Evolutionary conservation across 2,113 vertebrate species (phyloP).

Genomic region (Poecile atricapillus): DNA sequence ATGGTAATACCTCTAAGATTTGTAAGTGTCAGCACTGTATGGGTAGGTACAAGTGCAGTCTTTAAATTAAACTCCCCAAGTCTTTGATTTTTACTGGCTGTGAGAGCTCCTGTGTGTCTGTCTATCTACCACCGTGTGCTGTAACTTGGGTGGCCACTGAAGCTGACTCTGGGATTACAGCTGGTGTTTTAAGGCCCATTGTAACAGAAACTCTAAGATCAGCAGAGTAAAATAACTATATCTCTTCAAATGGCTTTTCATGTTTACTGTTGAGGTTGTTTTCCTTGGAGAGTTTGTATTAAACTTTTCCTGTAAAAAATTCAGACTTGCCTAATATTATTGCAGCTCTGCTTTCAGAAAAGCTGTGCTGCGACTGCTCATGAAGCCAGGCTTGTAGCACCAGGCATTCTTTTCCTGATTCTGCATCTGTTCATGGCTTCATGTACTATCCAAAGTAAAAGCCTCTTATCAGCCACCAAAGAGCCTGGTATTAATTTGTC

Average conservation of each 20-base stretch:
- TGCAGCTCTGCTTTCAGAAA: background rate
- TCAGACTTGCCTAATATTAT: background rate
- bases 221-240: background rate
- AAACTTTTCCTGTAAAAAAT: conserved; percentile 14
- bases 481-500: background rate
- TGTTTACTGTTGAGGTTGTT: background rate
- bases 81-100: background rate
- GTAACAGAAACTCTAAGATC: background rate
- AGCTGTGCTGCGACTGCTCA: background rate
- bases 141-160: background rate
- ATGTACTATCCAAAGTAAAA: background rate
- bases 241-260: background rate
- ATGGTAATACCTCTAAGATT: background rate
- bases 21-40: background rate
- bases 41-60: background rate
- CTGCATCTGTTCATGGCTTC: background rate
- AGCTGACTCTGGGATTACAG: background rate
- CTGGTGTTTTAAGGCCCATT: background rate
- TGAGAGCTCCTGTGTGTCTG: background rate
- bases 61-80: background rate
- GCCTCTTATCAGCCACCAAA: background rate
- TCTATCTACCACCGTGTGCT: background rate
- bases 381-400: background rate
- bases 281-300: background rate
- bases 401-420: background rate